These are phyloP conservation scores for Electrophaes corylata DNA, from an alignment of 2,888 invertebrate genomes.

Conservation along the genomic window DNA sequence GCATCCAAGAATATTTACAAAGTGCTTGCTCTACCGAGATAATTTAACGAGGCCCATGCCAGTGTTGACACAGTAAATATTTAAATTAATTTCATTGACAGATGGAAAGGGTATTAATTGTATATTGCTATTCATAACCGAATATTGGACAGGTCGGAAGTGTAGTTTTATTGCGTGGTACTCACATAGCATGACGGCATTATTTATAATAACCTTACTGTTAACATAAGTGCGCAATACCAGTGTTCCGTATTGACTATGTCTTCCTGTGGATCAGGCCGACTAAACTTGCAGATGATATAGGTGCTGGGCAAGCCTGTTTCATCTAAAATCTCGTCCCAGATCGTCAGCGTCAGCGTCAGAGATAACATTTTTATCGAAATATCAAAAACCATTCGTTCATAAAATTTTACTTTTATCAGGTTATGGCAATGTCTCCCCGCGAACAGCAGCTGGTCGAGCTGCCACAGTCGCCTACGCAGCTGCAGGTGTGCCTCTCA, in stretches of 20 bases:
- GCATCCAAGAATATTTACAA: conserved; percentile 30
- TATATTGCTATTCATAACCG: conserved; percentile 14
- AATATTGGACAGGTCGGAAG: conserved; percentile 24
- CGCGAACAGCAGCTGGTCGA: conserved; percentile 92
- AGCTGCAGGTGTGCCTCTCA: conserved; percentile 93
- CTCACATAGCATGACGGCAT: neutral
- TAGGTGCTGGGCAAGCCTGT: no score
- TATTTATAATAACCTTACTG: no score
- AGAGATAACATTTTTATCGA: no score
- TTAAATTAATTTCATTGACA: conserved; percentile 38
- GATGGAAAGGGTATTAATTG: conserved; percentile 3
- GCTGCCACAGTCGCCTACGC: conserved; percentile 94
- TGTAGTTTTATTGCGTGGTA: neutral
- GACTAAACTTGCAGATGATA: no score
- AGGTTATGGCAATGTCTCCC: conserved; percentile 95
- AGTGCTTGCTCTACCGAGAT: conserved; percentile 31
- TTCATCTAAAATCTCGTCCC: no score
- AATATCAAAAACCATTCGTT: no score
- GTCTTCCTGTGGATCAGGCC: no score
- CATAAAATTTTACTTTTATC: conserved; percentile 18
- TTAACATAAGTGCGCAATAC: no score
- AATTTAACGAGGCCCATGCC: conserved; percentile 38
- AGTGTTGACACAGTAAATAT: conserved; percentile 33
- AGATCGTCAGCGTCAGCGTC: no score
- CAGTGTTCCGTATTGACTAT: no score